A percentile compares a stretch with the other conserved stretches of the same genome.
phyloP scores from a whole-genome alignment of 2,113 vertebrate species.

The Sialia sialis region DNA sequence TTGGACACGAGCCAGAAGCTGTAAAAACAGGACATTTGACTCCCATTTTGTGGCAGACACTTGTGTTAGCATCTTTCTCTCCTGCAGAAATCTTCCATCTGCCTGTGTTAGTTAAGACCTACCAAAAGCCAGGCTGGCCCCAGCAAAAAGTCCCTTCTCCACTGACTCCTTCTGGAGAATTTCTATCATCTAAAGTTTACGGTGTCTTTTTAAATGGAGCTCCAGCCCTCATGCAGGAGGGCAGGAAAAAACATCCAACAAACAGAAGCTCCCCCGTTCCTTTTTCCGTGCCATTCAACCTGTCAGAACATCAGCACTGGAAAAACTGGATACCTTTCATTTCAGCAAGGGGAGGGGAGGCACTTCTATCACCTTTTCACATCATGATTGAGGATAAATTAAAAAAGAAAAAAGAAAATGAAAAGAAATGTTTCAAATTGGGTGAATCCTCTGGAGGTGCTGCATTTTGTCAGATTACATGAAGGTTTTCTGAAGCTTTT shows the following conservation, averaged over 20 bases:
- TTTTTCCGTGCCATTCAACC: background rate
- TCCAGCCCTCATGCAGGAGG: background rate
- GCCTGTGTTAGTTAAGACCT: background rate
- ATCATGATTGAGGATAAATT: background rate
- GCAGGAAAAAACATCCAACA: background rate
- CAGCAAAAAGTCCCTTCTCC: background rate
- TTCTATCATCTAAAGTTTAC: background rate
- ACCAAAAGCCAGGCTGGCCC: background rate
- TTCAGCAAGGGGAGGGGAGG: background rate
- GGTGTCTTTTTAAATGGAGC: background rate
- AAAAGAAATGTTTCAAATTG: background rate
- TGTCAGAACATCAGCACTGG: background rate
- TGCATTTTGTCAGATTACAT: constrained; percentile 17
- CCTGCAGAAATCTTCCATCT: background rate
- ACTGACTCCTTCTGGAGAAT: background rate
- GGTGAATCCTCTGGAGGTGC: background rate
- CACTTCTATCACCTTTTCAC: background rate
- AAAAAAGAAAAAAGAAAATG: background rate
- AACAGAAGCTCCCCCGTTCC: background rate
- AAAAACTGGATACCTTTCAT: background rate
- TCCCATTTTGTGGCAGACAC: background rate
- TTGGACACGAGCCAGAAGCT: background rate
- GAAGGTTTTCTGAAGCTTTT: background rate
- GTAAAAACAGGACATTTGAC: background rate
- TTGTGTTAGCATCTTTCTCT: background rate